Conservation (phyloP, 2,888 invertebrate genomes). For the Drosophila silvestris region DNA sequence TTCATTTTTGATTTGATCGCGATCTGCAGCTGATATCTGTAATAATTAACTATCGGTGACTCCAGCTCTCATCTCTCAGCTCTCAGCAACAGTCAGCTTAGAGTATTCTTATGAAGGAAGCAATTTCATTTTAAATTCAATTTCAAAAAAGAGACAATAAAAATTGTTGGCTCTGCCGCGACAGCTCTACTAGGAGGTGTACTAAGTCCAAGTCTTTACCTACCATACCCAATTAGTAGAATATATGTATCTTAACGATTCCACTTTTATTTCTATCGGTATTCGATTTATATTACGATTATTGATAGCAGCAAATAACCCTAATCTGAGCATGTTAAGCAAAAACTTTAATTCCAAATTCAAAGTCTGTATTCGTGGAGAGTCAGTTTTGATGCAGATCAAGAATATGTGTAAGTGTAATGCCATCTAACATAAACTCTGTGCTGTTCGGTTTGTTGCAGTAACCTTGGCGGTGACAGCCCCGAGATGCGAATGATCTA, state of each 20-base stretch:
- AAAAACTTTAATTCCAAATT: not conserved
- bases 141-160: not conserved
- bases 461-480: constrained; percentile 43
- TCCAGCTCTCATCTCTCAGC: not conserved
- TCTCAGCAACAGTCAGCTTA: not conserved
- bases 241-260: not conserved
- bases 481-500: constrained; percentile 58
- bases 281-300: not conserved
- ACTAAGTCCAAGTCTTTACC: not conserved
- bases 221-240: not conserved
- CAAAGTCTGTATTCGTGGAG: not conserved
- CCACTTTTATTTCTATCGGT: not conserved
- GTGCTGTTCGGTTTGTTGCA: not conserved
- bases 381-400: not conserved
- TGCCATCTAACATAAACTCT: not conserved
- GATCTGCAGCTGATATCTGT: not conserved
- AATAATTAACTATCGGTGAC: not conserved
- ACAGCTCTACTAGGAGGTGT: not conserved
- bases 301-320: too few species aligned
- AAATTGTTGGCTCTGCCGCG: not conserved
- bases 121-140: not conserved
- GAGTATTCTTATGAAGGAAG: not conserved
- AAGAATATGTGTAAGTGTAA: not conserved
- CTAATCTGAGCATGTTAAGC: too few species aligned
- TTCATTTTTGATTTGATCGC: not conserved